These are phyloP conservation scores for Flexamia atlantica DNA, from an alignment of 2,888 invertebrate species.

Conservation along the genomic window DNA sequence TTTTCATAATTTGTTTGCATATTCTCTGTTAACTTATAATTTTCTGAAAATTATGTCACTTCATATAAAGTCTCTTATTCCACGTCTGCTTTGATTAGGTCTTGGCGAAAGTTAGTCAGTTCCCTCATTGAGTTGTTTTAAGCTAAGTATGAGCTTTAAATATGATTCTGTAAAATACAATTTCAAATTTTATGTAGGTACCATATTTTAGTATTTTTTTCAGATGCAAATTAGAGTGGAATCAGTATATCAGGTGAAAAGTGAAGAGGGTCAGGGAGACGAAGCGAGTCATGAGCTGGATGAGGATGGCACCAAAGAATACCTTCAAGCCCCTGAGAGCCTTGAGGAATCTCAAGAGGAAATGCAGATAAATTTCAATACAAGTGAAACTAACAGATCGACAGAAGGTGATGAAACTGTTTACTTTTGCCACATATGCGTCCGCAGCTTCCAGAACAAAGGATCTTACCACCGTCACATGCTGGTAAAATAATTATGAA, in stretches of 20 bases:
- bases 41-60: too few species aligned
- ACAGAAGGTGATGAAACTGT: not conserved
- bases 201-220: not conserved
- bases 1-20: too few species aligned
- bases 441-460: conserved; percentile 66
- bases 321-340: not conserved
- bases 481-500: conserved; percentile 57
- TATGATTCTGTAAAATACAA: too few species aligned
- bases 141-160: too few species aligned
- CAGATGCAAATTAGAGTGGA: conserved; percentile 7
- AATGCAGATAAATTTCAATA: conserved; percentile 32
- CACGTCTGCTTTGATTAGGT: too few species aligned
- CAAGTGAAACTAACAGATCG: not conserved
- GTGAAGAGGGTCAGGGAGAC: not conserved
- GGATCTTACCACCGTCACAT: conserved; percentile 68
- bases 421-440: conserved; percentile 66
- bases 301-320: not conserved
- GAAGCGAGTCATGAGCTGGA: not conserved
- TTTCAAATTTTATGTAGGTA: too few species aligned
- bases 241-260: not conserved
- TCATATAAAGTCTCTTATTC: too few species aligned
- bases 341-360: conserved; percentile 51
- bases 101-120: too few species aligned
- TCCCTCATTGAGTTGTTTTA: too few species aligned
- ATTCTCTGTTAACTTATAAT: too few species aligned